phyloP scores from a whole-genome alignment of 2,888 invertebrate species.

The Acanthosepion esculentum region DNA sequence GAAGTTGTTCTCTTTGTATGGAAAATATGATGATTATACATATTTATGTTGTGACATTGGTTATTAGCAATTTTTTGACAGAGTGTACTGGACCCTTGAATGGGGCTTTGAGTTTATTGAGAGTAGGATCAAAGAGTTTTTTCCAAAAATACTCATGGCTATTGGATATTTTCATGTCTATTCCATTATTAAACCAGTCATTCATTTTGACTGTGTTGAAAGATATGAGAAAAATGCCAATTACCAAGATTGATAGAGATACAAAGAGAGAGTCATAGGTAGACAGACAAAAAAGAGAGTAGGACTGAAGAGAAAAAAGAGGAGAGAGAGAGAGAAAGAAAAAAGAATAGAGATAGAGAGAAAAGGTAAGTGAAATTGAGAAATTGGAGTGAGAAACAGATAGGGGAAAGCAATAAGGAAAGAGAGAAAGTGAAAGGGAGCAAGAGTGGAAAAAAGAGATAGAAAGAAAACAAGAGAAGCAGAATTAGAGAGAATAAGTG shows the following conservation, averaged over 20 bases:
- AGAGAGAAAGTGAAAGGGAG: background rate
- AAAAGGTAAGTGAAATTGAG: background rate
- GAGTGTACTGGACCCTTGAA: background rate
- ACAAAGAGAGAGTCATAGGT: background rate
- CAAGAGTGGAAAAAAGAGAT: background rate
- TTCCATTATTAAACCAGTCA: background rate
- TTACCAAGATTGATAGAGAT: background rate
- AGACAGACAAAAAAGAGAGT: background rate
- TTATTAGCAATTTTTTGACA: slow-evolving; percentile 33
- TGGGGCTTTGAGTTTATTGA: background rate
- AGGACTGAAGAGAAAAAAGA: too few species aligned
- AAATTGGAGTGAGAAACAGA: background rate
- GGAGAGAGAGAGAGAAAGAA: background rate
- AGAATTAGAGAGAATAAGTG: background rate
- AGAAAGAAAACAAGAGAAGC: background rate
- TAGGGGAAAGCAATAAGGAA: background rate
- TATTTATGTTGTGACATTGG: background rate
- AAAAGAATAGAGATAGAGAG: background rate
- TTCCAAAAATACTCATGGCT: background rate
- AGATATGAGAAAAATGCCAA: background rate
- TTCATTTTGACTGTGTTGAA: background rate
- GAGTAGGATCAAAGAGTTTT: background rate
- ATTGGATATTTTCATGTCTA: background rate
- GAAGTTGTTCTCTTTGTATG: background rate
- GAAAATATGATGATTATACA: background rate